Base-by-base conservation (phyloP, 2,888 invertebrate genomes). In the Eurois occulta region DNA sequence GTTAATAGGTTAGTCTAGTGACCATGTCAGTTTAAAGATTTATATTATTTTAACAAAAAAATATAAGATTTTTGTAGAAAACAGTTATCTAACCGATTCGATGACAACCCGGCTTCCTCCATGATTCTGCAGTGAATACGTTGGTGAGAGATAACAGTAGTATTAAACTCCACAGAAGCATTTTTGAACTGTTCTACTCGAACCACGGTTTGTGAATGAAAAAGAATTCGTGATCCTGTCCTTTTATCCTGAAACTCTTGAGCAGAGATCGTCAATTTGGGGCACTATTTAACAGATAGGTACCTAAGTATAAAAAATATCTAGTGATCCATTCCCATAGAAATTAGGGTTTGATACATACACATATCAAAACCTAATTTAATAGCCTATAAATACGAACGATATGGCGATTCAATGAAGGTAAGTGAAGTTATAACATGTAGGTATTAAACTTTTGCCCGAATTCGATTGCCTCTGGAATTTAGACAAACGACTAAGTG, bases 91-190 rank as follows among this genome's bases (percentile, higher is more conserved):
- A 94, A 97, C 98, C 98, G 86, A 98, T 98, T 97, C 97, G 97
- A 91, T 98, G 98, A 91, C 98, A 98, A 72, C 98, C 98, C 35
- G 98, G 98, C 90, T 97, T 97, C 85, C 97, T 97, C 98, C 98
- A 98, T 72, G 94, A 91, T 74, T 96, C 96, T 52, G 93, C 90
- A 35, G 93, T 91, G 67, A 97, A 92, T 83, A 97, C 97, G 87
- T 95, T 91, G 81, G 90, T 92, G 91, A 89, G 91, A 88, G 92
- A 92, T 85, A 95, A 84, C 38, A 95, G 81, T 69, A 96, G 85
- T 64, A 96, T 81, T 60, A 94, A 87, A 91, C 90, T 90, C 86
- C 91, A 92, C 71, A 95, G 84, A 89, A 94, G 91, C 96, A 96
- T 91, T 69, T 86, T 92, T 86, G 84, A 60, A 83, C 76, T 74